These are phyloP conservation scores for Drosophila lacertosa DNA, from an alignment of 1,140 invertebrate genomes.

Conservation along the genomic window DNA sequence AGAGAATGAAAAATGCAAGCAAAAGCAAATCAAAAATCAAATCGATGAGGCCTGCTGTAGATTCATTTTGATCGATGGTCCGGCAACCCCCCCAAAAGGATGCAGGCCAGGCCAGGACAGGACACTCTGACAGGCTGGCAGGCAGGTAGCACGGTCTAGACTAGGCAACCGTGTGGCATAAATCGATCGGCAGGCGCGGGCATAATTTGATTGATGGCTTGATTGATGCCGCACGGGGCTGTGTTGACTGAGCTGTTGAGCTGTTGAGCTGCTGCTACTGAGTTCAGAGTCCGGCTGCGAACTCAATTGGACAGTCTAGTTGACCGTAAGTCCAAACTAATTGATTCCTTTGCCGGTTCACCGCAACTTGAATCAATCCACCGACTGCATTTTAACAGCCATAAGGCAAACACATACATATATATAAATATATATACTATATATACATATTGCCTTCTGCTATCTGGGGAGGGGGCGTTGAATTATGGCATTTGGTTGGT, in stretches of 20 bases:
- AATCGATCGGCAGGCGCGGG: conserved; percentile 46
- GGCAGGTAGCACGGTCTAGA: conserved; percentile 37
- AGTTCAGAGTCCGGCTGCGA: conserved; percentile 23
- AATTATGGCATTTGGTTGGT: conserved; percentile 76
- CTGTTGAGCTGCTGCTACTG: conserved; percentile 17
- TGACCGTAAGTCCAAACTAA: conserved; percentile 35
- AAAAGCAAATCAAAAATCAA: conserved; percentile 57
- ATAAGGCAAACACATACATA: not conserved
- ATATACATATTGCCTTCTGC: too few relatives aligned
- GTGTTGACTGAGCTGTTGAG: conserved; percentile 15
- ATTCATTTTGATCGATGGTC: conserved; percentile 28
- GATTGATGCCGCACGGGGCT: conserved; percentile 55
- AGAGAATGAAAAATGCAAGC: conserved; percentile 14
- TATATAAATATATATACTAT: too few relatives aligned
- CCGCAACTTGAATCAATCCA: conserved; percentile 65
- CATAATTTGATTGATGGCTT: conserved; percentile 65
- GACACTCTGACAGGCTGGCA: not conserved
- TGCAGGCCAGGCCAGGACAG: too few relatives aligned
- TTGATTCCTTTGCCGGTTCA: conserved; percentile 18
- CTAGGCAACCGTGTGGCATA: conserved; percentile 32
- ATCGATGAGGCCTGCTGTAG: conserved; percentile 68
- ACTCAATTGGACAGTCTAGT: conserved; percentile 42
- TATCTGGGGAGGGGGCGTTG: conserved; percentile 37
- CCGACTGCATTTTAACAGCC: conserved; percentile 15
- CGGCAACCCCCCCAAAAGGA: conserved; percentile 16